These are phyloP conservation scores for Hyperoplus immaculatus DNA, from an alignment of 2,797 vertebrate genomes.

Conservation along the genomic window DNA sequence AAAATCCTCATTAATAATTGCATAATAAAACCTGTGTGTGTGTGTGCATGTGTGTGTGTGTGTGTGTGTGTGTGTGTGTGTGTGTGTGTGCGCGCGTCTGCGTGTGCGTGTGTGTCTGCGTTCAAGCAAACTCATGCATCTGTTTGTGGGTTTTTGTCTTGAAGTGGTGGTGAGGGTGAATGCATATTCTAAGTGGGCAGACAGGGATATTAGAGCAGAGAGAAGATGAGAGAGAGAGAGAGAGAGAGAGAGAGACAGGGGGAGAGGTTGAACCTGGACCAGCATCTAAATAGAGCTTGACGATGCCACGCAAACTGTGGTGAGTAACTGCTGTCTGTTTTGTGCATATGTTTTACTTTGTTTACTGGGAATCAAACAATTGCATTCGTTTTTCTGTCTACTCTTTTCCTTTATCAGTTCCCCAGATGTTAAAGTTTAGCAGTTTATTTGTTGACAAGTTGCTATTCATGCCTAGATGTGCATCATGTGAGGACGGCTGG, in stretches of 20 bases:
- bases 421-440: neutral
- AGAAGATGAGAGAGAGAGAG: neutral
- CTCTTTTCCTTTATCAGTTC: neutral
- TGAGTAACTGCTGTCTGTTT: slow-evolving; percentile 58
- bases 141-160: slow-evolving; percentile 76
- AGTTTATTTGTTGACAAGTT: neutral
- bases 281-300: slow-evolving; percentile 38
- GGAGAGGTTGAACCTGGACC: slow-evolving; percentile 49
- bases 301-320: slow-evolving; percentile 82
- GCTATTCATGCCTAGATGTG: neutral
- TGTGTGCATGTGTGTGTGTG: neutral
- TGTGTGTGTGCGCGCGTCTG: slow-evolving; percentile 27
- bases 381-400: neutral
- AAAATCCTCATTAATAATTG: slow-evolving; percentile 76
- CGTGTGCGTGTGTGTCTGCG: slow-evolving; percentile 14
- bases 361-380: neutral
- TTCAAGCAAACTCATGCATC: slow-evolving; percentile 58
- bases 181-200: slow-evolving; percentile 70
- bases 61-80: neutral
- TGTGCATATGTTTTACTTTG: neutral
- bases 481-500: neutral
- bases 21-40: slow-evolving; percentile 75
- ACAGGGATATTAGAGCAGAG: slow-evolving; percentile 53
- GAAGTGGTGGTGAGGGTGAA: slow-evolving; percentile 72
- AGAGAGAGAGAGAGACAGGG: neutral